Percentiles rank a stretch among this genome's conserved stretches.
phyloP scores from a whole-genome alignment of 1,140 invertebrate genomes.

The Pseudoatta argentina region DNA sequence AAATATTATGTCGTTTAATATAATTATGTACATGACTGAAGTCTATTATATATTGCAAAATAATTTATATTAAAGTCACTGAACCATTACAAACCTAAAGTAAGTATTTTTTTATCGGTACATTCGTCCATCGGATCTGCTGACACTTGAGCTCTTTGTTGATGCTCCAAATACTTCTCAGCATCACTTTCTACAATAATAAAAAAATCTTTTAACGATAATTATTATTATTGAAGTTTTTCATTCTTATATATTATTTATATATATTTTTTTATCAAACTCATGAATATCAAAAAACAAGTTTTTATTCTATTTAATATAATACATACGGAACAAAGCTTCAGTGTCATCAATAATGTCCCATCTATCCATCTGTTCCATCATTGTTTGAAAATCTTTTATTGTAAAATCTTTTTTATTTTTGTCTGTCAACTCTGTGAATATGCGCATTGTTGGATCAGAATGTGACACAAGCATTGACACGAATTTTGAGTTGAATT shows the following conservation, averaged over 20 bases:
- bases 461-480: constrained; percentile 83
- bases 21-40: constrained; percentile 16
- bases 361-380: constrained; percentile 89
- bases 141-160: constrained; percentile 70
- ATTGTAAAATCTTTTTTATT: constrained; percentile 84
- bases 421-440: constrained; percentile 85
- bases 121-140: constrained; percentile 70
- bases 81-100: constrained; percentile 75
- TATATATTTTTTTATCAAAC: constrained; percentile 5
- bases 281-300: background rate
- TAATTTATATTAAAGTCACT: constrained; percentile 50
- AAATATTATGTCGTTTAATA: constrained; percentile 60
- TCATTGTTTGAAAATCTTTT: constrained; percentile 85
- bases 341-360: constrained; percentile 89
- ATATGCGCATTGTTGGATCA: constrained; percentile 87
- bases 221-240: constrained; percentile 3
- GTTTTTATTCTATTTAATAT: background rate
- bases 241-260: background rate
- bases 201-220: constrained; percentile 17
- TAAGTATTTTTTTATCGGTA: constrained; percentile 77
- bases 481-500: constrained; percentile 85
- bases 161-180: constrained; percentile 75
- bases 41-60: constrained; percentile 21
- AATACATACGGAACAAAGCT: constrained; percentile 87
- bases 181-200: constrained; percentile 83